Evolutionary conservation across 2,888 invertebrate species (phyloP), one percentile per base, ranked within the genome.

Genomic region (Eilema depressum): DNA sequence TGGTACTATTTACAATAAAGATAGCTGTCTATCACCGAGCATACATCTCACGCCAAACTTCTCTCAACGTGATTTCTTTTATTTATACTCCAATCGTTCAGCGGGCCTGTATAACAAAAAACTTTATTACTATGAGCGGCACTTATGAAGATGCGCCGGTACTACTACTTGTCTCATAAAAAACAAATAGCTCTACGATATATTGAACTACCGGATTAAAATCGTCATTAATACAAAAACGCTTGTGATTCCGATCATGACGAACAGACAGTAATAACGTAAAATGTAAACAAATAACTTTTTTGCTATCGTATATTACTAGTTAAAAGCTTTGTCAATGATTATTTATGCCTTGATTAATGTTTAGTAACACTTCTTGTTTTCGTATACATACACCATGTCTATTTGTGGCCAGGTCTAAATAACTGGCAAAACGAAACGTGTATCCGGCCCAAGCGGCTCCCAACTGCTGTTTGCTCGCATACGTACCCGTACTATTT

Each of bases 371-470:
- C 91, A 86, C 89, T 53, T 47, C 88, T 83, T 89, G 88, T 89
- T 88, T 85, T 86, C 84, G 85, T 83, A 79, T 85, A 79, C 86
- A 83, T 85, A 81, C 80, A 61, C 79, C 79, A 86, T 87, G 83
- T 92, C 90, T 93, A 91, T 92, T 93, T 92, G 86, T 82, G 87
- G 89, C 85, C 83, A 86, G 79, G 89, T 89, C 87, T 83, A 92
- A 92, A 92, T 92, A 92, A 90, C 91, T 88, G 84, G 88, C 87
- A 87, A 90, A 91, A 91, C 86, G 87, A 86, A 89, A 89, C 88
- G 87, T 87, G 86, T 89, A 89, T 91, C 89, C 89, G 89, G 90
- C 86, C 85, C 86, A 85, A 83, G 73, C 76, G 78, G 75, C 82
- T 81, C 79, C 79, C 77, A 74, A 84, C 81, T 83, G 78, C 76